Conservation (phyloP, 2,797 vertebrate species). For the Carcharodon carcharias region DNA sequence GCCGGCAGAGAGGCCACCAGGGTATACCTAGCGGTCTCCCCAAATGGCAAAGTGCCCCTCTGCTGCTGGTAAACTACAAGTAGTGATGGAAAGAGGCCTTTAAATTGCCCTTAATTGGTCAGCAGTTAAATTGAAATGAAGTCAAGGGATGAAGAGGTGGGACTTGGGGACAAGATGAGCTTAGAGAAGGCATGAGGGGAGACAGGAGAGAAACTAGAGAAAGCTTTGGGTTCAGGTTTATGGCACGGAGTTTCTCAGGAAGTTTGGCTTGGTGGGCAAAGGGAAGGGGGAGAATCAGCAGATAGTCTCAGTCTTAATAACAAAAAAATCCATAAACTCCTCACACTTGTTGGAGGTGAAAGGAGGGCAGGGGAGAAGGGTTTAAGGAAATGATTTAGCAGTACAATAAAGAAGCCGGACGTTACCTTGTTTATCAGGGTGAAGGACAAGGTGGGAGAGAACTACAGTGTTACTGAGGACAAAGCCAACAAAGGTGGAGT, state of each 20-base stretch:
- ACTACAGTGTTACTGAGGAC: not conserved
- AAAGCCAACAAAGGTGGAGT: not conserved
- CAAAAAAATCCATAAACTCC: not conserved
- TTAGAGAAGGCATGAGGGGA: not conserved
- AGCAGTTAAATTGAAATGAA: too few relatives aligned
- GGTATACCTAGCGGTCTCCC: too few relatives aligned
- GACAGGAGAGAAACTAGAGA: not conserved
- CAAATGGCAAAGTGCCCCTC: too few relatives aligned
- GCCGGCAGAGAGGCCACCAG: too few relatives aligned
- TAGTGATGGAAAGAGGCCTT: too few relatives aligned
- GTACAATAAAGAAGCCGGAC: not conserved
- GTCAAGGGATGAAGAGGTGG: too few relatives aligned
- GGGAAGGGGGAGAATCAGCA: not conserved
- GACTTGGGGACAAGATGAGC: not conserved
- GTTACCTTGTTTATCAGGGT: not conserved
- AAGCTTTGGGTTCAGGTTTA: not conserved
- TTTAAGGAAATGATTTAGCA: not conserved
- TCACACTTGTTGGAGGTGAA: not conserved
- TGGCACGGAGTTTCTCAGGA: not conserved
- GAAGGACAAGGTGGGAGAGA: not conserved
- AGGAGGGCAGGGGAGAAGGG: not conserved
- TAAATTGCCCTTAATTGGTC: too few relatives aligned
- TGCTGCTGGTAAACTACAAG: too few relatives aligned
- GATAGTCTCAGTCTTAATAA: not conserved
- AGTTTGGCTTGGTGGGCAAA: not conserved